Evolutionary conservation across 2,797 vertebrate genomes (phyloP), one percentile per base, ranked within the genome.

Genomic region (Lagocephalus sceleratus): DNA sequence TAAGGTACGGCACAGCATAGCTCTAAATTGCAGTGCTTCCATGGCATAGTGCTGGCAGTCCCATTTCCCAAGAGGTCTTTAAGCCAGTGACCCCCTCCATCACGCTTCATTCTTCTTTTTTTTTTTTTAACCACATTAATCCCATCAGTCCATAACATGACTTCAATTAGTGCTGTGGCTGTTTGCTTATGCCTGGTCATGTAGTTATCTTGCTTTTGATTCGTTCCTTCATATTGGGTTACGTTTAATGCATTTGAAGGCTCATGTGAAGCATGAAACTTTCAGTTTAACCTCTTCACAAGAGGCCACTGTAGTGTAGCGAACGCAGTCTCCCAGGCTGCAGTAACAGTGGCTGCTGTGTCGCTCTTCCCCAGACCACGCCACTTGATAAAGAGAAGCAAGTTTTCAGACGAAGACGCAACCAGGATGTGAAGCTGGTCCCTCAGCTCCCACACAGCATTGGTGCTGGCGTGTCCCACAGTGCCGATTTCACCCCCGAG

Each of bases 321-420:
- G 55, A 54, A 26, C 40, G 43, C 44, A 60, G 50, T 48, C 63
- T 76, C 63, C 49, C 55, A 47, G 17, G 20, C 50, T 51, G 73
- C 20, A 7, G 47, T 73, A 73, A 79, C 29, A 0, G 5, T 47
- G 63, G 58, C 64, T 70, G 39, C 78, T 90, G 88, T 93, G 91
- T 92, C 90, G 85, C 90, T 86, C 88, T 70, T 87, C 86, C 88
- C 86, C 92, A 98, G 95, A 97, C 93, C 94, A 97, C 95, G 91
- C 87, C 97, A 94, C 93, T 96, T 94, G 95, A 99, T 95, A 98
- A 98, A 90, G 94, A 98, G 94, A 95, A 95, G 94, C 95, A 96
- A 94, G 90, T 97, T 95, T 93, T 99, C 94, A 69, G 93, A 94
- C 88, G 94, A 95, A 93, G 95, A 95, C 87, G 94, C 93, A 79